phyloP scores from a whole-genome alignment of 2,888 invertebrate species.

The Prenolepis imparis region DNA sequence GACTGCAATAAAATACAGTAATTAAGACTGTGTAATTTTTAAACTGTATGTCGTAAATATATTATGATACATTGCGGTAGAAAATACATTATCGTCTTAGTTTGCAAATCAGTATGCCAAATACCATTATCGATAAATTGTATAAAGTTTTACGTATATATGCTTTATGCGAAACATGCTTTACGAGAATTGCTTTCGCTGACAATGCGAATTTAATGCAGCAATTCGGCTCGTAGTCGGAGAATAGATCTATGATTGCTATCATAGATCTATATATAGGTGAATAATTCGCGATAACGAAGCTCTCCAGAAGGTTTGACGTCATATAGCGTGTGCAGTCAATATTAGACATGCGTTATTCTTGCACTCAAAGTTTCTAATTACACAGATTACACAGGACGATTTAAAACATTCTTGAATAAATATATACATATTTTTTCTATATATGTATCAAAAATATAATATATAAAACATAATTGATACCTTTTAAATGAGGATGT shows the following conservation, averaged over 20 bases:
- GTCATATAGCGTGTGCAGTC: neutral
- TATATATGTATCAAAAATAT: neutral
- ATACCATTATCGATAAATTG: neutral
- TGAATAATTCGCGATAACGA: constrained; percentile 1
- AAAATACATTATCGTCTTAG: neutral
- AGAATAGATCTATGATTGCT: constrained; percentile 4
- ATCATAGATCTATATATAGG: no score
- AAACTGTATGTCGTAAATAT: neutral
- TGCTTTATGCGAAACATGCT: neutral
- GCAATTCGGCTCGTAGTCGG: neutral
- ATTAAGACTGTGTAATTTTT: constrained; percentile 10
- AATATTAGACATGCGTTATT: neutral
- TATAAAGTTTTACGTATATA: neutral
- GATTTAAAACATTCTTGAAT: neutral
- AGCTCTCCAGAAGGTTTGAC: neutral
- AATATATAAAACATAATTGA: neutral
- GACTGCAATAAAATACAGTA: neutral
- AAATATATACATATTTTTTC: neutral
- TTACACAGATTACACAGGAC: no score
- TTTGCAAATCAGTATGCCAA: neutral
- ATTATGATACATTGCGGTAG: neutral
- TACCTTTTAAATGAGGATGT: neutral
- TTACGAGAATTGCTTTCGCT: neutral
- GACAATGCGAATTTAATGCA: constrained; percentile 12
- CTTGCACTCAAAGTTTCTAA: neutral